Conservation (phyloP, 1,140 invertebrate species). For the Macrobrachium nipponense region DNA sequence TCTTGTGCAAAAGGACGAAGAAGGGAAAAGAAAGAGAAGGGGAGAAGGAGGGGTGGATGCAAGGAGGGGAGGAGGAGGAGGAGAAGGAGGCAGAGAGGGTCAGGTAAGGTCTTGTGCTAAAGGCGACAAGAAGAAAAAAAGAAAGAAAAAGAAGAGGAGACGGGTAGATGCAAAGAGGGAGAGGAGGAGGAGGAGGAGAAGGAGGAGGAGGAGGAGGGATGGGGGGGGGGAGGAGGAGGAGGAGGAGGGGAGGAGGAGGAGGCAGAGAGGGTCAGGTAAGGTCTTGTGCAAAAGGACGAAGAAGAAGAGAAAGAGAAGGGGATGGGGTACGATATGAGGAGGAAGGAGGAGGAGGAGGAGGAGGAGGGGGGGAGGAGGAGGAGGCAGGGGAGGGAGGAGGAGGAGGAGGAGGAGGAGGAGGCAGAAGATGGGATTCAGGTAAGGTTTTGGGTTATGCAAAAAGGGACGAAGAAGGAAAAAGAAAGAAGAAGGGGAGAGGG, state of each 20-base stretch:
- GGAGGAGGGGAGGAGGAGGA: background rate
- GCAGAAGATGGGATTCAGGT: background rate
- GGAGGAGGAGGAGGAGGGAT: too few species aligned
- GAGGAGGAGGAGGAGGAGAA: background rate
- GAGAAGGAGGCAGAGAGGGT: background rate
- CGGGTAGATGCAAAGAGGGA: too few species aligned
- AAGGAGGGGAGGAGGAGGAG: background rate
- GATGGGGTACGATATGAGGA: background rate
- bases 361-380: too few species aligned
- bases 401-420: background rate
- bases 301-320: background rate
- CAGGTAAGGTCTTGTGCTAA: background rate
- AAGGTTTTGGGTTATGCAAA: too few species aligned
- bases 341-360: background rate
- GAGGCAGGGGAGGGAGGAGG: background rate
- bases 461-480: background rate
- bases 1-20: background rate
- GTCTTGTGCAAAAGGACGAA: background rate
- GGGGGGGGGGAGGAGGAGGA: background rate
- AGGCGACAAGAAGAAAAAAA: background rate
- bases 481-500: background rate
- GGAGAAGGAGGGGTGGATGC: background rate
- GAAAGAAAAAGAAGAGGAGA: background rate
- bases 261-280: background rate
- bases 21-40: background rate